Conservation (phyloP, 2,888 invertebrate genomes). For the Leucophenga maculata region DNA sequence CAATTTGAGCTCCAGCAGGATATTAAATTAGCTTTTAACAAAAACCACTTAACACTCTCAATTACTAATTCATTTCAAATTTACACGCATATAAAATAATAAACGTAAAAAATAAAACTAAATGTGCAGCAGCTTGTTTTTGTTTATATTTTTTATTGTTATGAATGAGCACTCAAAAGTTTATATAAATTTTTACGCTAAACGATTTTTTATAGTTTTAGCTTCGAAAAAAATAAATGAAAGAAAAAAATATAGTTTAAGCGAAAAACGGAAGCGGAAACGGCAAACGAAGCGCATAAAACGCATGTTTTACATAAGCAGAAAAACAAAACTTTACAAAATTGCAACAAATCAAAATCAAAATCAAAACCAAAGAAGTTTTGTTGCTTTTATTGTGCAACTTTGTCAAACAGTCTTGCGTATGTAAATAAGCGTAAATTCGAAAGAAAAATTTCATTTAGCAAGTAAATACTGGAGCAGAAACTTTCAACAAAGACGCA, state of each 20-base stretch:
- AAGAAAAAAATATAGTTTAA: no score
- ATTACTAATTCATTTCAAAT: slow-evolving; percentile 5
- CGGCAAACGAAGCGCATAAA: background rate
- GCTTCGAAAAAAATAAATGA: background rate
- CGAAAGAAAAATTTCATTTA: slow-evolving; percentile 18
- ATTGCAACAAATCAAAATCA: background rate
- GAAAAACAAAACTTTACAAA: background rate
- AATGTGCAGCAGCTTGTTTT: no score
- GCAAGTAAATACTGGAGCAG: no score
- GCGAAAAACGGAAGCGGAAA: no score
- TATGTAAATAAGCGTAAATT: slow-evolving; percentile 31
- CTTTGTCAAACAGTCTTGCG: slow-evolving; percentile 19
- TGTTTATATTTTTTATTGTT: no score
- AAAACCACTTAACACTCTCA: slow-evolving; percentile 1
- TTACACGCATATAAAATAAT: slow-evolving; percentile 13
- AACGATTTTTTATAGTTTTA: background rate
- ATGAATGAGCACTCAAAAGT: background rate
- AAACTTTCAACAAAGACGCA: slow-evolving; percentile 11
- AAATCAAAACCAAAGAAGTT: background rate
- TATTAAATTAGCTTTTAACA: slow-evolving; percentile 12
- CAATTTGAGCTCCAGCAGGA: slow-evolving; percentile 94
- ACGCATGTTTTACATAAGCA: background rate
- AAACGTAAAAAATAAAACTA: slow-evolving; percentile 5
- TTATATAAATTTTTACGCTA: background rate
- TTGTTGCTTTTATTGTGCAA: slow-evolving; percentile 2